Evolutionary conservation across 2,113 vertebrate species (phyloP).

Genomic region (Burhinus oedicnemus): DNA sequence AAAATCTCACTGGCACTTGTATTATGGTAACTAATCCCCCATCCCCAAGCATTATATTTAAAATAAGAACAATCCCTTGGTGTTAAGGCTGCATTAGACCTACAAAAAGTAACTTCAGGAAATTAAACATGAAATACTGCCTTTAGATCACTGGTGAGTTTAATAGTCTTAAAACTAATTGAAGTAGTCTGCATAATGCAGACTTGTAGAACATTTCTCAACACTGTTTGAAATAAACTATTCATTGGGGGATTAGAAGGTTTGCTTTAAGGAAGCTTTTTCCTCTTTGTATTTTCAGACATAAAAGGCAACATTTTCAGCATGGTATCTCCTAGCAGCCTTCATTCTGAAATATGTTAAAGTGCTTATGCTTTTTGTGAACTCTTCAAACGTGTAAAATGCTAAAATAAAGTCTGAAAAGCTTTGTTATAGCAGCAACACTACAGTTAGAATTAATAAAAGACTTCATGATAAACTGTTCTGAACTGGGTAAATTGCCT

Average conservation of each 20-base stretch:
- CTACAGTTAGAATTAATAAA: background rate
- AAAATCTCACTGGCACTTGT: background rate
- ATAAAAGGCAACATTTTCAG: background rate
- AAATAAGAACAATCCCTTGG: background rate
- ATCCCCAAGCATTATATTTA: background rate
- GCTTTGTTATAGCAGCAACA: background rate
- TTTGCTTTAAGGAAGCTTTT: background rate
- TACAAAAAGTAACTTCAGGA: background rate
- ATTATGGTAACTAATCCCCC: background rate
- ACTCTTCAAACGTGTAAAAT: background rate
- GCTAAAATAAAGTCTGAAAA: background rate
- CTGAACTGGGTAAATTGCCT: background rate
- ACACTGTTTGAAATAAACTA: background rate
- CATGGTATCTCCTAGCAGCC: background rate
- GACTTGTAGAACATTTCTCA: background rate
- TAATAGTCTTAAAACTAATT: background rate
- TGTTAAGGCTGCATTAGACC: background rate
- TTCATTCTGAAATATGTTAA: background rate
- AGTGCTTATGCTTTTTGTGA: background rate
- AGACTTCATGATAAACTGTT: background rate
- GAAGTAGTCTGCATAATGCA: background rate
- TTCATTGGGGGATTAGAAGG: background rate
- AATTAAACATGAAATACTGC: background rate
- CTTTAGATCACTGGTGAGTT: background rate
- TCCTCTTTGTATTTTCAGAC: background rate